These are phyloP conservation scores for Orthosia cruda DNA, from an alignment of 2,888 invertebrate species.

Conservation along the genomic window DNA sequence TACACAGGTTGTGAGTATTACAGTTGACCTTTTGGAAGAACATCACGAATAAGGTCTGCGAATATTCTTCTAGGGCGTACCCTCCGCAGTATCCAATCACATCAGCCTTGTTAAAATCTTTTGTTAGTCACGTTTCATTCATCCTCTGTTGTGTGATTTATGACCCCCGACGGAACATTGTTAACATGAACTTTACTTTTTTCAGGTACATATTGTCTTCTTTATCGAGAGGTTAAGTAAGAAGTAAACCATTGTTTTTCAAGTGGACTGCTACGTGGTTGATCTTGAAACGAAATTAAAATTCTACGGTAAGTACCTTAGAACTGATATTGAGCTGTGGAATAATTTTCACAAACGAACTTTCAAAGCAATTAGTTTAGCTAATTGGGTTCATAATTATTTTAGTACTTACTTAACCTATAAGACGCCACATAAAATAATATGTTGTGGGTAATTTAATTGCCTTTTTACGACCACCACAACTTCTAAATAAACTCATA, in stretches of 20 bases:
- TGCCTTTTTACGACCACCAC: constrained; percentile 30
- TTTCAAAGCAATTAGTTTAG: background rate
- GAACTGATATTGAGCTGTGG: background rate
- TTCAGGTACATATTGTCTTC: constrained; percentile 39
- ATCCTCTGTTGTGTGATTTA: too few relatives aligned
- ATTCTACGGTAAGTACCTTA: constrained; percentile 42
- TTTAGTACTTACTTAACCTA: background rate
- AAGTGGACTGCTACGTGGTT: constrained; percentile 10
- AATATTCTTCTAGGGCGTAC: too few relatives aligned
- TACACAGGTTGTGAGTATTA: too few relatives aligned
- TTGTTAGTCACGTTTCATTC: too few relatives aligned
- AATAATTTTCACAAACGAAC: too few relatives aligned
- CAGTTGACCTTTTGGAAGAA: too few relatives aligned
- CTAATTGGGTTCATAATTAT: constrained; percentile 11
- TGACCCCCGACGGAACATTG: too few relatives aligned
- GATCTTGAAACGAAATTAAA: constrained; percentile 28
- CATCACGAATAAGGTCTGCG: too few relatives aligned
- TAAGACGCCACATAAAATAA: constrained; percentile 21
- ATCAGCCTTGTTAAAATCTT: too few relatives aligned
- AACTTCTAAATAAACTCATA: constrained; percentile 32
- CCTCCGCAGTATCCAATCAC: too few relatives aligned
- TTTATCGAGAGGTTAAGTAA: constrained; percentile 16
- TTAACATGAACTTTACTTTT: background rate
- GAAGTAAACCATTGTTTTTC: constrained; percentile 28
- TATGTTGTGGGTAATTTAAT: constrained; percentile 34